Evolutionary conservation across 2,113 vertebrate genomes (phyloP).

Genomic region (Pseudopipra pipra): DNA sequence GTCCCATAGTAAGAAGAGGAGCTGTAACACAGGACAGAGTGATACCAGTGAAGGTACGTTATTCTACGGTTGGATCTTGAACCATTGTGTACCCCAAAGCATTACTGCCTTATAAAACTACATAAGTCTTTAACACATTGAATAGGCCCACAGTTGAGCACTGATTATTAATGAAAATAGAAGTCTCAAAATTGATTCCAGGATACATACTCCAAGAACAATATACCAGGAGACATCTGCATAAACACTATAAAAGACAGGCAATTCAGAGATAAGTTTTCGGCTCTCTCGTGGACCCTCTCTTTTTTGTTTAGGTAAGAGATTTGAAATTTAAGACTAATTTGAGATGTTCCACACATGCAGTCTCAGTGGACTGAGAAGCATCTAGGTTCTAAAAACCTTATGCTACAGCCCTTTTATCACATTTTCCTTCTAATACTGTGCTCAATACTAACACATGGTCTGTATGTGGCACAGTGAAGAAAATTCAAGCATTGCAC

Average conservation of each 20-base stretch:
- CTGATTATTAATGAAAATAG: not conserved
- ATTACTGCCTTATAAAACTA: not conserved
- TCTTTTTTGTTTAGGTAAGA: not conserved
- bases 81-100: not conserved
- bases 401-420: not conserved
- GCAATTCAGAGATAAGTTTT: not conserved
- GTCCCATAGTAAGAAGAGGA: not conserved
- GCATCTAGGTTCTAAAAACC: not conserved
- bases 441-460: not conserved
- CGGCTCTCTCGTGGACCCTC: not conserved
- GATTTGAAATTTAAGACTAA: not conserved
- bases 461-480: not conserved
- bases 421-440: not conserved
- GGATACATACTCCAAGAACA: not conserved
- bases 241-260: not conserved
- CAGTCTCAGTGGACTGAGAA: not conserved
- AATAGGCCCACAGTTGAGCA: not conserved
- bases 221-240: not conserved
- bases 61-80: not conserved
- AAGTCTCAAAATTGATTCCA: not conserved
- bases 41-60: not conserved
- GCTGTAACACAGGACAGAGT: not conserved
- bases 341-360: not conserved
- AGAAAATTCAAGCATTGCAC: not conserved
- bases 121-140: not conserved